Conservation (phyloP, 1,140 invertebrate species). For the Caenorhabditis brenneri region DNA sequence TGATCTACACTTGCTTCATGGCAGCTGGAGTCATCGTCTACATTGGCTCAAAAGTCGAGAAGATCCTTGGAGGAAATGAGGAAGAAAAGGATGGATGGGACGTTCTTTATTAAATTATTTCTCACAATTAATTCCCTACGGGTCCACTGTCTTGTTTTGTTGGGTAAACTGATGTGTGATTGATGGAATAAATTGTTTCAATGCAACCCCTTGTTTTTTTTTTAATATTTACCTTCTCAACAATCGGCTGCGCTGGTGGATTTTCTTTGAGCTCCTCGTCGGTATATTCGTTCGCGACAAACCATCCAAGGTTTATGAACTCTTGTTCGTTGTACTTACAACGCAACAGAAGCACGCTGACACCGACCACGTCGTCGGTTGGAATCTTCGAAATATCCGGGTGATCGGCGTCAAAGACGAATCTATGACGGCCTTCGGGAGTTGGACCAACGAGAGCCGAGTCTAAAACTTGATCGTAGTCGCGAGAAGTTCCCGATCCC, state of each 20-base stretch:
- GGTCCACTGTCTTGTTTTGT: too few relatives aligned
- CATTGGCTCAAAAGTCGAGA: background rate
- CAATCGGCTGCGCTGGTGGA: constrained; percentile 86
- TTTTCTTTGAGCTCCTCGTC: constrained; percentile 92
- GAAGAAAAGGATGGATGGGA: background rate
- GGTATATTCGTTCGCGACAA: constrained; percentile 96
- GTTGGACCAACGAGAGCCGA: constrained; percentile 96
- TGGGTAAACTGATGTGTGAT: background rate
- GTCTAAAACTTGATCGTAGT: constrained; percentile 86
- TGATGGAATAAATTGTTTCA: background rate
- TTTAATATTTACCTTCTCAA: constrained; percentile 80
- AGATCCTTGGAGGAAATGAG: background rate
- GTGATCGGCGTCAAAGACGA: constrained; percentile 92
- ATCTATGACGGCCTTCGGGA: constrained; percentile 94
- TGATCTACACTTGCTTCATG: background rate
- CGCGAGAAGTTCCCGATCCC: constrained; percentile 93
- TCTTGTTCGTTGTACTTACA: constrained; percentile 82
- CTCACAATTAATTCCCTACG: too few relatives aligned
- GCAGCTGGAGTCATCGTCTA: background rate
- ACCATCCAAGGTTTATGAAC: constrained; percentile 96
- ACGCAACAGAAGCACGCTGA: constrained; percentile 93
- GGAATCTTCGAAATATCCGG: constrained; percentile 92
- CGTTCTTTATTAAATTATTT: background rate
- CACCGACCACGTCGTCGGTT: constrained; percentile 89
- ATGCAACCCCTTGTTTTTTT: too few relatives aligned